These are phyloP conservation scores for Neodiprion lecontei DNA, from an alignment of 1,140 invertebrate species.

Conservation along the genomic window DNA sequence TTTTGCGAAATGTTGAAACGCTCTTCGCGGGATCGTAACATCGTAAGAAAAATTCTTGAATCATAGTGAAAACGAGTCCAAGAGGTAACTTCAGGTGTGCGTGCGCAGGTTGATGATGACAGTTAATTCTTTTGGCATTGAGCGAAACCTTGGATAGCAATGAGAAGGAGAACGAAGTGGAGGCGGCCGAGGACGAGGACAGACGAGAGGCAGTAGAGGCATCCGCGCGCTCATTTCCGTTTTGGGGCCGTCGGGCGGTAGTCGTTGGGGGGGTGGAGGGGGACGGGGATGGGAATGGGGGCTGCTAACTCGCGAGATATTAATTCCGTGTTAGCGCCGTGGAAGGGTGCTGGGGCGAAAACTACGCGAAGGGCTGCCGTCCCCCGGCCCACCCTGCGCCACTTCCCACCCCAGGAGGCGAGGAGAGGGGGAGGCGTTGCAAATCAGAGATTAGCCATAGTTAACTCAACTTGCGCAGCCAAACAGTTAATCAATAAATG, in stretches of 20 bases:
- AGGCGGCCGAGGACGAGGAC: conserved; percentile 32
- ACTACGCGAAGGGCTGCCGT: conserved; percentile 50
- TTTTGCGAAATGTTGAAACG: no score
- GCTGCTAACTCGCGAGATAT: conserved; percentile 63
- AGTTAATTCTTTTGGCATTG: conserved; percentile 24
- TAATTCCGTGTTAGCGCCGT: conserved; percentile 62
- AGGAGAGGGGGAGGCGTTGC: conserved; percentile 52
- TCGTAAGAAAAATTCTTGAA: no score
- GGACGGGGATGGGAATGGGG: conserved; percentile 26
- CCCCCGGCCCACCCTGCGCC: neutral
- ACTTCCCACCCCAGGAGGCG: neutral
- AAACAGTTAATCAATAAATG: conserved; percentile 63
- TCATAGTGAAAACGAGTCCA: neutral
- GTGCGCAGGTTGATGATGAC: no score
- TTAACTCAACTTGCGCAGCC: conserved; percentile 63
- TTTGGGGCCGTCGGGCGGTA: conserved; percentile 46
- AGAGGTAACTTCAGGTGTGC: neutral
- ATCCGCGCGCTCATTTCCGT: conserved; percentile 63
- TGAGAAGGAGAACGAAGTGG: conserved; percentile 34
- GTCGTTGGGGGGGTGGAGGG: neutral
- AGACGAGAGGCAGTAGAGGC: conserved; percentile 48
- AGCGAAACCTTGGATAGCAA: conserved; percentile 29
- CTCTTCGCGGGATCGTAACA: no score
- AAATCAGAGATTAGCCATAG: conserved; percentile 63
- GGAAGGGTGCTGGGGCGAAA: conserved; percentile 55